Evolutionary conservation across 1,140 invertebrate genomes (phyloP), one percentile per base, ranked within the genome.

Genomic region (Daktulosphaira vitifoliae): DNA sequence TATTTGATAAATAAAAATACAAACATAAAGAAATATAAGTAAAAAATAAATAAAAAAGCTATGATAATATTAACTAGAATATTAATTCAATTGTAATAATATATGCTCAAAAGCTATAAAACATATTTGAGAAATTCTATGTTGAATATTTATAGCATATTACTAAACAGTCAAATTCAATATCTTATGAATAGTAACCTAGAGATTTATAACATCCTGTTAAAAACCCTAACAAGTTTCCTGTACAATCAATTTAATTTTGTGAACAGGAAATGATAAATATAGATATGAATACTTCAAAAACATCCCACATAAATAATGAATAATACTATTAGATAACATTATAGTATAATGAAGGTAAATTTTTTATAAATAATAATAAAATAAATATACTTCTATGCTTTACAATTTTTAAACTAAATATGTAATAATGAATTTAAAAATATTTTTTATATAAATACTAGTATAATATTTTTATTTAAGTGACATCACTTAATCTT

Each of bases 291-390:
- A n/a, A 23, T 25, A 26, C 20, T 16, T 42, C 6, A 8, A 20
- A 42, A 56, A 26, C 42, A 48, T 33, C 25, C 42, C 13, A 62
- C 42, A 62, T n/a, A 20, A 62, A 42, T 25, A 39, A 20, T 56
- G 37, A 42, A 25, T 20, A 59, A 25, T 15, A 22, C 29, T 20
- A 50, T 48, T 37, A n/a, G n/a, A n/a, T 49, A 49, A 66, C 16
- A 62, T 16, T 59, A 16, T 46, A 22, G 33, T 25, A 42, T 16
- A 33, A 26, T 18, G 52, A 65, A 51, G 26, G 49, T 20, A 25
- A 65, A 52, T 3, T 37, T 33, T 26, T 49, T 49, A 59, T 53
- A 71, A 68, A 59, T 56, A 69, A 53, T 25, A 3, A 44, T 25
- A 56, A 56, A 25, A 25, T 56, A 56, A 7, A 26, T 25, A 11